Evolutionary conservation across 2,113 vertebrate genomes (phyloP).

Genomic region (Oreochromis niloticus): DNA sequence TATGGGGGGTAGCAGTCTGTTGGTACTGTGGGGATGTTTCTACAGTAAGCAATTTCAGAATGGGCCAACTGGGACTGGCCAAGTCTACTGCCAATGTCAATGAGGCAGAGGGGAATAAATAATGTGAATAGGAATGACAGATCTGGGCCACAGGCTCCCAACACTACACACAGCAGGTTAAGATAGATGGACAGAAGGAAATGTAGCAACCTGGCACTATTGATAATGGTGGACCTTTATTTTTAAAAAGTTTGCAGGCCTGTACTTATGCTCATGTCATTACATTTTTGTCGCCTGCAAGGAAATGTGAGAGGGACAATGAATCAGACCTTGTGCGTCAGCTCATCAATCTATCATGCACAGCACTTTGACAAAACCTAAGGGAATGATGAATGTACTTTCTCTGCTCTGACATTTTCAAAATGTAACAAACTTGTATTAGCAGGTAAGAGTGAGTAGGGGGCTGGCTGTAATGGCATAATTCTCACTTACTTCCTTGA

Average conservation of each 20-base stretch:
- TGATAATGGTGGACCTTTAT: background rate
- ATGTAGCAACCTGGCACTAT: conserved; percentile 2
- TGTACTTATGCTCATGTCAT: background rate
- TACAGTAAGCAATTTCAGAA: conserved; percentile 54
- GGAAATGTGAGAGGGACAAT: background rate
- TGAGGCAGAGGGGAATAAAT: conserved; percentile 40
- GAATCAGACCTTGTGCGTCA: background rate
- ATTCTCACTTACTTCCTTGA: background rate
- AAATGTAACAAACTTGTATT: background rate
- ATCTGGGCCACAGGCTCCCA: conserved; percentile 51
- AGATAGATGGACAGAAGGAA: conserved; percentile 22
- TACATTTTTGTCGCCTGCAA: background rate
- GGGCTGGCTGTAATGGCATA: background rate
- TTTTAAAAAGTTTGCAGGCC: background rate
- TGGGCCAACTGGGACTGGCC: conserved; percentile 51
- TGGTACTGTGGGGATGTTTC: conserved; percentile 42
- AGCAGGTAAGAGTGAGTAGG: background rate
- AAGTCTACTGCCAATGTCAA: conserved; percentile 48
- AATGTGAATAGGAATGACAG: conserved; percentile 46
- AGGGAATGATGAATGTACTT: background rate
- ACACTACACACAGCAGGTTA: conserved; percentile 15
- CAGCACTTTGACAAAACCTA: background rate
- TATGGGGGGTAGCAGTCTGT: conserved; percentile 15
- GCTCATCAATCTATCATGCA: background rate
- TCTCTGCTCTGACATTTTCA: background rate